phyloP scores from a whole-genome alignment of 1,140 invertebrate genomes.

The Trinorchestia longiramus region DNA sequence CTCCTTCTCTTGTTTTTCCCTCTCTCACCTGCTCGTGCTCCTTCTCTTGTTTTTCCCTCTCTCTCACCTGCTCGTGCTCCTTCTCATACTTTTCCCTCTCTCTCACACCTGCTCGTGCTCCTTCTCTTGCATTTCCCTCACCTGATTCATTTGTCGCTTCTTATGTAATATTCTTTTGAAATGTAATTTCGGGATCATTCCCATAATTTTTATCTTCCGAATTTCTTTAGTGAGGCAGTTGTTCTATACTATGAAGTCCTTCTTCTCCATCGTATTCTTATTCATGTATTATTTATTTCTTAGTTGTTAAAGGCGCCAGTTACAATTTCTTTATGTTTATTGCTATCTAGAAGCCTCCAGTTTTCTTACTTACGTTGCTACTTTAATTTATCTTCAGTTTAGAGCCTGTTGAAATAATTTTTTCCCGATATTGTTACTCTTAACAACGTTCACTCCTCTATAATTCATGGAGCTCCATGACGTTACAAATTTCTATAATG shows the following conservation, averaged over 20 bases:
- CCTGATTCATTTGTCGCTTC: not conserved
- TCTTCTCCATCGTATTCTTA: not conserved
- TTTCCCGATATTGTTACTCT: too few relatives aligned
- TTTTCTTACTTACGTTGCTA: too few relatives aligned
- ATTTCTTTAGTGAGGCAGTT: too few relatives aligned
- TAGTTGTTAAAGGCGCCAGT: not conserved
- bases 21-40: not conserved
- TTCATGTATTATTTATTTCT: not conserved
- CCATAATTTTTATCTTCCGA: not conserved
- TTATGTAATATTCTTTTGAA: not conserved
- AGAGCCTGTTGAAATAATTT: too few relatives aligned
- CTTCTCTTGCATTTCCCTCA: not conserved
- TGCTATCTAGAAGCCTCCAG: too few relatives aligned
- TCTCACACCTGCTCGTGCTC: not conserved
- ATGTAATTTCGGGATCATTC: not conserved
- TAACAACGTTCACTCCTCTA: too few relatives aligned
- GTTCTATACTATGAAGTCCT: not conserved
- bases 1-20: not conserved
- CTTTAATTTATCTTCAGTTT: too few relatives aligned
- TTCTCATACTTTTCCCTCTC: not conserved
- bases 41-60: not conserved
- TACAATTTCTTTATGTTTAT: too few relatives aligned
- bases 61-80: too few relatives aligned
- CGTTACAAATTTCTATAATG: too few relatives aligned
- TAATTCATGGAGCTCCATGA: too few relatives aligned